A percentile compares a stretch with the other conserved stretches of the same genome.
Evolutionary conservation across 2,113 vertebrate genomes (phyloP).

Genomic region (Hyaena hyaena): DNA sequence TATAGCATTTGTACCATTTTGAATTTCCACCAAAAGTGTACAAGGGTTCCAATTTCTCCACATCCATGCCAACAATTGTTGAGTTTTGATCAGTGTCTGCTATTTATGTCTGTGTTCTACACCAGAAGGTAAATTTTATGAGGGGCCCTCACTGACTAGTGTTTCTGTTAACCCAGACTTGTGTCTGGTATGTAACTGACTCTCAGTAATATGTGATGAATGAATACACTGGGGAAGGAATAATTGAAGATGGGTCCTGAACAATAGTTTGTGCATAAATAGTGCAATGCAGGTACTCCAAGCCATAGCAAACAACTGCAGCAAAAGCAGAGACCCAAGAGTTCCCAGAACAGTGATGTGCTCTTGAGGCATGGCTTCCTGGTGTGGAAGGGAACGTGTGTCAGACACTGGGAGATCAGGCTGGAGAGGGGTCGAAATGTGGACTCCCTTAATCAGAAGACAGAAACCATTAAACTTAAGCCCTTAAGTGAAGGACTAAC

Average conservation of each 20-base stretch:
- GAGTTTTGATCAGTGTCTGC: background rate
- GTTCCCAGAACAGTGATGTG: background rate
- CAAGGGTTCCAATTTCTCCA: background rate
- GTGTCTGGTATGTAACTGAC: background rate
- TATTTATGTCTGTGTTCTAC: background rate
- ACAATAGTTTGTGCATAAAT: background rate
- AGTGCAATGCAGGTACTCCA: background rate
- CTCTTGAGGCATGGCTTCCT: background rate
- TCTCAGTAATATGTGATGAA: background rate
- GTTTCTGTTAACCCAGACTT: background rate
- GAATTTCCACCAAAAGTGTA: background rate
- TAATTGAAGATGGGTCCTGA: background rate
- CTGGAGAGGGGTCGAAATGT: background rate
- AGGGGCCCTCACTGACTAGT: background rate
- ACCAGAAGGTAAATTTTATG: background rate
- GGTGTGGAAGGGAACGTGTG: background rate
- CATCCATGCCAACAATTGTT: background rate
- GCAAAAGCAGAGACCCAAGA: background rate
- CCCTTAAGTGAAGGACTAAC: background rate
- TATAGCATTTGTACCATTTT: background rate
- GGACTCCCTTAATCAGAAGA: background rate
- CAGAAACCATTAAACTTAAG: background rate
- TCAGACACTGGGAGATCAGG: background rate
- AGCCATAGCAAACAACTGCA: background rate
- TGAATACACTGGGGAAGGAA: background rate